phyloP scores from a whole-genome alignment of 1,140 invertebrate genomes.

The Tribolium castaneum region DNA sequence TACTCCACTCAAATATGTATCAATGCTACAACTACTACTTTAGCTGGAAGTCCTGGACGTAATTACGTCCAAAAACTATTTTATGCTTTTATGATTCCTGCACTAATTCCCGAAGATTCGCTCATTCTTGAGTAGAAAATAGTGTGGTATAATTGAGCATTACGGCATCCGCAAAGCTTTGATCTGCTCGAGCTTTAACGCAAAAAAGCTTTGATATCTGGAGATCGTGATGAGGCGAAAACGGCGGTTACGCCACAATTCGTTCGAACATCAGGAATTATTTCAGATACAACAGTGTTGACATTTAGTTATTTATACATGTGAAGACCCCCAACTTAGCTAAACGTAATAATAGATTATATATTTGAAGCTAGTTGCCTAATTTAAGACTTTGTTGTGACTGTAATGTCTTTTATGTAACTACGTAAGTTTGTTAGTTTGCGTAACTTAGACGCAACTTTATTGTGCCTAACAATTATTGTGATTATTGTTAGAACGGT shows the following conservation, averaged over 20 bases:
- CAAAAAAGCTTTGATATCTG: neutral
- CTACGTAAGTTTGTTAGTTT: no score
- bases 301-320: neutral
- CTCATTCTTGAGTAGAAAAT: neutral
- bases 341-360: neutral
- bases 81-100: neutral
- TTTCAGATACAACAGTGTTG: neutral
- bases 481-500: no score
- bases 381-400: neutral
- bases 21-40: no score
- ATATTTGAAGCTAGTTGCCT: neutral
- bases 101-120: neutral
- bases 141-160: neutral
- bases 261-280: neutral
- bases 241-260: neutral
- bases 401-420: neutral
- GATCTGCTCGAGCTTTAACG: neutral
- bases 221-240: neutral
- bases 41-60: no score
- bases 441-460: no score
- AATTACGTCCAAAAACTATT: no score
- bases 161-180: neutral
- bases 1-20: neutral
- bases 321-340: neutral
- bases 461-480: no score